These are phyloP conservation scores for Bergia sp. DNA, from an alignment of 92 coral and sea anemone genomes.

Conservation along the genomic window DNA sequence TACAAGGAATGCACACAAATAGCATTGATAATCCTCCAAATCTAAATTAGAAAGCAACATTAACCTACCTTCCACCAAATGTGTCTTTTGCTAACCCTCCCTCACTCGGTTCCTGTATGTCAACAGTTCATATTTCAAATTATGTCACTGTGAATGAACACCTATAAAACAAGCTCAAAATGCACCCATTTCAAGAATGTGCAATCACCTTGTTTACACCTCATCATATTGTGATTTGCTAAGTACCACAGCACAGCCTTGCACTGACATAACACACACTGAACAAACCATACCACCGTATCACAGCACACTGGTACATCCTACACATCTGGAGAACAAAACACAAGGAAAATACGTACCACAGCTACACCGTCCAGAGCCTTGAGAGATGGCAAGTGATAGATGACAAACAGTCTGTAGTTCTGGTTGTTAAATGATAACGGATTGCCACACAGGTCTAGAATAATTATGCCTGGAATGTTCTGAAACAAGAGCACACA, in stretches of 20 bases:
- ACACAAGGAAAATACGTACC: constrained; percentile 54
- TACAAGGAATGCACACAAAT: background rate
- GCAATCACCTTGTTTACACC: too few species aligned
- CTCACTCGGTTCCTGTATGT: constrained; percentile 78
- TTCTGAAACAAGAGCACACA: constrained; percentile 44
- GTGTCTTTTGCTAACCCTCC: constrained; percentile 88
- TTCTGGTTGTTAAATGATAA: constrained; percentile 68
- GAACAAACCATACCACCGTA: background rate
- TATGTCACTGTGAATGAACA: background rate
- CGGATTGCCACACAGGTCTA: constrained; percentile 94
- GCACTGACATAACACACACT: too few species aligned
- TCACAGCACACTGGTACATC: background rate
- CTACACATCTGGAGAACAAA: background rate
- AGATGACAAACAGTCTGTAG: constrained; percentile 91
- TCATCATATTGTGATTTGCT: too few species aligned
- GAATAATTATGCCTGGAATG: constrained; percentile 78
- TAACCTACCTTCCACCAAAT: constrained; percentile 92
- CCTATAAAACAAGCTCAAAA: too few species aligned
- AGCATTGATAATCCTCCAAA: background rate
- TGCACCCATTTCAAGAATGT: background rate
- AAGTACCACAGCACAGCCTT: too few species aligned
- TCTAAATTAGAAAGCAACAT: background rate
- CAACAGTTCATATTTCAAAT: background rate
- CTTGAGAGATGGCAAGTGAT: constrained; percentile 88
- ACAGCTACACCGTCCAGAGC: constrained; percentile 97